Evolutionary conservation across 2,888 invertebrate species (phyloP).

Genomic region (Teleogryllus oceanicus): DNA sequence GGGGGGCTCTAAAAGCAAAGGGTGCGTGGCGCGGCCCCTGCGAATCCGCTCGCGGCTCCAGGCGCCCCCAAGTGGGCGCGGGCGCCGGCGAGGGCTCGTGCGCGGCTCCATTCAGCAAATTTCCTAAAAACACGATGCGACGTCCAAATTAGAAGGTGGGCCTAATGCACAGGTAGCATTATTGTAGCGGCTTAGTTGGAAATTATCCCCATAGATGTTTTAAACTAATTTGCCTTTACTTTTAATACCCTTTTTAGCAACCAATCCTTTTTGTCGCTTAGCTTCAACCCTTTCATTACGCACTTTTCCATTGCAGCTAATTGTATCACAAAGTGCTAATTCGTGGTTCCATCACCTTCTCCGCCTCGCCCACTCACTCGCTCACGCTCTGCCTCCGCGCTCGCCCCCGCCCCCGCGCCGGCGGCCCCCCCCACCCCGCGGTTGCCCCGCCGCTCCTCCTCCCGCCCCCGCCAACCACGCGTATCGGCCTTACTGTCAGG

Average conservation of each 20-base stretch:
- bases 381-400: not conserved
- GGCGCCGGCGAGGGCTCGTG: no score
- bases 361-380: not conserved
- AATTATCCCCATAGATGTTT: constrained; percentile 3
- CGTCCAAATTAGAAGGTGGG: not conserved
- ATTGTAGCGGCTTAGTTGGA: not conserved
- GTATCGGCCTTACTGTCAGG: constrained; percentile 11
- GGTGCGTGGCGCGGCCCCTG: no score
- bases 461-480: not conserved
- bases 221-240: not conserved
- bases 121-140: not conserved
- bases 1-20: no score
- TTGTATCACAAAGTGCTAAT: not conserved
- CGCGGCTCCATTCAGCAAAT: not conserved
- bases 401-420: not conserved
- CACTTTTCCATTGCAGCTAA: not conserved
- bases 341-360: not conserved
- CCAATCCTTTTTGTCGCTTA: constrained; percentile 11
- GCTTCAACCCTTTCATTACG: not conserved
- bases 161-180: not conserved
- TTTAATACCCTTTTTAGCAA: not conserved
- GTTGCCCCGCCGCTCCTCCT: not conserved
- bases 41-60: no score
- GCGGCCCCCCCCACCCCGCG: not conserved
- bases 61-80: no score